Evolutionary conservation across 2,113 vertebrate genomes (phyloP), one percentile per base, ranked within the genome.

Genomic region (Turdus rufiventris): DNA sequence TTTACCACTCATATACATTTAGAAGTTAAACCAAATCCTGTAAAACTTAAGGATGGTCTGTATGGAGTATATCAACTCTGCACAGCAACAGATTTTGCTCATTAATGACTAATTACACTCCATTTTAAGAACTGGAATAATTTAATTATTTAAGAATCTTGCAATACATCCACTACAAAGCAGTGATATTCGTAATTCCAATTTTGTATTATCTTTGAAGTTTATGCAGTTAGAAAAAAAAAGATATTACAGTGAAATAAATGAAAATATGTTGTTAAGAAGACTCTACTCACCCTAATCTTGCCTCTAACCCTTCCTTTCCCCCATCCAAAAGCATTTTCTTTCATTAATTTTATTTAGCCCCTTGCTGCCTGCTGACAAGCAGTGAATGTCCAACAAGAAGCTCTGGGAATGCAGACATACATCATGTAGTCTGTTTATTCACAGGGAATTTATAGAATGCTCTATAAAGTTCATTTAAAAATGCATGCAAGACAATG

Each of bases 91-190:
- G 85, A 93, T 95, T 94, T 95, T 95, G 72, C 93, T 96, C 95
- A 96, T 97, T 98, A 97, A 97, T 97, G 96, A 95, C 95, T 97
- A 97, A 98, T 98, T 97, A 95, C 89, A 91, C 96, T 97, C 63
- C 92, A 94, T 96, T 97, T 97, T 96, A 96, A 95, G 84, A 96
- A 96, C 95, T 92, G 87, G 77, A 93, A 96, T 96, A 97, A 97
- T 97, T 97, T 96, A 98, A 97, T 97, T 98, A 97, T 97, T 97
- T 96, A 97, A 96, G 93, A 96, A 96, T 94, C 94, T 94, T 95
- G 91, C 94, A 92, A 90, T 90, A 74, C 74, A 73, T 95, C 93
- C 91, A 97, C 96, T 97, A 97, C 96, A 97, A 97, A 98, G 96
- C 76, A 92, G 40, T 8, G 34, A 93, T 96, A 97, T 77, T 95